A percentile compares a stretch with the other conserved stretches of the same genome.
phyloP scores from a whole-genome alignment of 2,888 invertebrate genomes.

The Drosophila tanythrix region DNA sequence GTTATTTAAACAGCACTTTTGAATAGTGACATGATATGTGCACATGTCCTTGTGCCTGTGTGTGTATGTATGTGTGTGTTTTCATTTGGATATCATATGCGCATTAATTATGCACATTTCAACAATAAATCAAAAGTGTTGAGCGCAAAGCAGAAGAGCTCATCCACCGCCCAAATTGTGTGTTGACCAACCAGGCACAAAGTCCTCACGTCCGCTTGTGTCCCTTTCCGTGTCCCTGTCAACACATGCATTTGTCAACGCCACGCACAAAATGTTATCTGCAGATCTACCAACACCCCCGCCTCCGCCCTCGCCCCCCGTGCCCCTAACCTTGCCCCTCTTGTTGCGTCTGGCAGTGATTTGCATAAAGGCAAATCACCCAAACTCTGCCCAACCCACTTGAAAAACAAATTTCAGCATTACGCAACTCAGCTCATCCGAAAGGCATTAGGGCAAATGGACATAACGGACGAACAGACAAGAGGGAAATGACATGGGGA shows the following conservation, averaged over 20 bases:
- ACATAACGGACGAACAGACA: slow-evolving; percentile 7
- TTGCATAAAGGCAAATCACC: slow-evolving; percentile 63
- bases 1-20: neutral
- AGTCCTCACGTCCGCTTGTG: slow-evolving; percentile 1
- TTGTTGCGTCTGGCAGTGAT: slow-evolving; percentile 52
- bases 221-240: slow-evolving; percentile 46
- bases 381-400: neutral
- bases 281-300: slow-evolving; percentile 28
- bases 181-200: slow-evolving; percentile 29
- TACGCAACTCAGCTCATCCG: slow-evolving; percentile 53
- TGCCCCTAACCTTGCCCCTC: neutral
- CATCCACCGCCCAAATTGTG: slow-evolving; percentile 24
- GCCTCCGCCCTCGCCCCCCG: neutral
- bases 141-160: slow-evolving; percentile 17
- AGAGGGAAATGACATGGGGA: neutral
- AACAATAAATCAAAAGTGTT: slow-evolving; percentile 74
- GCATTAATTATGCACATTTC: slow-evolving; percentile 75
- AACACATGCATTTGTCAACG: slow-evolving; percentile 79
- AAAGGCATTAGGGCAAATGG: slow-evolving; percentile 55
- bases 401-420: slow-evolving; percentile 31
- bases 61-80: slow-evolving; percentile 8
- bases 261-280: slow-evolving; percentile 58
- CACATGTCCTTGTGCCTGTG: neutral
- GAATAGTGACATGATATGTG: neutral
- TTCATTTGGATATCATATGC: slow-evolving; percentile 63